A percentile compares a stretch with the other conserved stretches of the same genome.
Evolutionary conservation across 2,113 vertebrate genomes (phyloP).

Genomic region (Origma solitaria): DNA sequence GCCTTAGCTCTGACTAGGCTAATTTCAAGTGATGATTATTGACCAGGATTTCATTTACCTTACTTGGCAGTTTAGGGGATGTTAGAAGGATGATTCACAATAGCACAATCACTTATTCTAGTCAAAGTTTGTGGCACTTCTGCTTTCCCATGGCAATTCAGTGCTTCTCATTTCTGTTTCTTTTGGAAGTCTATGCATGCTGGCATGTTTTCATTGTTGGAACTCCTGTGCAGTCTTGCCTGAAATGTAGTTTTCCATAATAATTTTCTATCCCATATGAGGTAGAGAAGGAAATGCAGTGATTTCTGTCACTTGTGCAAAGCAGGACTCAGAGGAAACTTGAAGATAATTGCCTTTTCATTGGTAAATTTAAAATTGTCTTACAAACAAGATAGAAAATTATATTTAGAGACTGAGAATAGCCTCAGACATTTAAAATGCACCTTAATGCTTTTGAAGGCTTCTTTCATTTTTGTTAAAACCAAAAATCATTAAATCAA

Average conservation of each 20-base stretch:
- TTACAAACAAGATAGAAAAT: not conserved
- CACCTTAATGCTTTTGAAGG: not conserved
- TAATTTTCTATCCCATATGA: not conserved
- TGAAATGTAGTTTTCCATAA: not conserved
- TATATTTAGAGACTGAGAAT: not conserved
- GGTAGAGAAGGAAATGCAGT: not conserved
- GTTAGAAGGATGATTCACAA: constrained; percentile 6
- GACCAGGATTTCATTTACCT: not conserved
- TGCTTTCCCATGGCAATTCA: constrained; percentile 1
- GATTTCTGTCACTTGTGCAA: not conserved
- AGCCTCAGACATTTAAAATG: not conserved
- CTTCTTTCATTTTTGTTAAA: not conserved
- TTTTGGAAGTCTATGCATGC: not conserved
- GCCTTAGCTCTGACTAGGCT: not conserved
- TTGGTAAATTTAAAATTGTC: not conserved
- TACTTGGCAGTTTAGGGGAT: not conserved
- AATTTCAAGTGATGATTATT: not conserved
- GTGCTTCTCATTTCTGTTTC: not conserved
- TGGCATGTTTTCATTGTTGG: not conserved
- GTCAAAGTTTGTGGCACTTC: not conserved
- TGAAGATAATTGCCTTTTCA: not conserved
- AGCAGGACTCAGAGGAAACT: not conserved
- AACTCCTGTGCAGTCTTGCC: not conserved
- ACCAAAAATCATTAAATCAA: not conserved
- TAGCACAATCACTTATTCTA: not conserved